These are phyloP conservation scores for Theristicus caerulescens DNA, from an alignment of 2,113 vertebrate genomes.

Conservation along the genomic window DNA sequence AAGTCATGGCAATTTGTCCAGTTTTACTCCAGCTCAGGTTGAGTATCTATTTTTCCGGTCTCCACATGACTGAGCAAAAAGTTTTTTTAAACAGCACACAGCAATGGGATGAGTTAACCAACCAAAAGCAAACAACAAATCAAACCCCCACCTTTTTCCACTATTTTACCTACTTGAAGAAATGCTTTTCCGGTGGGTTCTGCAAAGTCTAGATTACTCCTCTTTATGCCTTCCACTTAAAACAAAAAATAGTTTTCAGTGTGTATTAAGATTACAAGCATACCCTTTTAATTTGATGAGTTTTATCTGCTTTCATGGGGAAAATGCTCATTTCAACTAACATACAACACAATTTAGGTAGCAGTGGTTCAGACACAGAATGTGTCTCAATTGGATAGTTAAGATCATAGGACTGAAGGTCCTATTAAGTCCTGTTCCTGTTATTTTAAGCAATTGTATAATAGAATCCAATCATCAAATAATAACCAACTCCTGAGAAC, in stretches of 20 bases:
- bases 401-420: neutral
- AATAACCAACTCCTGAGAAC: constrained; percentile 5
- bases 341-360: neutral
- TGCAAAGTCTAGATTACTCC: neutral
- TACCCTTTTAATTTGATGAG: neutral
- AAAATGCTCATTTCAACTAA: neutral
- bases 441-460: constrained; percentile 17
- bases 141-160: neutral
- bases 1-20: neutral
- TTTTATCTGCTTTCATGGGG: neutral
- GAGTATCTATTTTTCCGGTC: constrained; percentile 2
- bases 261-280: neutral
- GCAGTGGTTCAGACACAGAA: neutral
- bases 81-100: neutral
- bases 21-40: neutral
- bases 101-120: constrained; percentile 11
- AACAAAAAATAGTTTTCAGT: neutral
- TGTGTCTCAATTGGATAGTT: neutral
- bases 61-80: constrained; percentile 10
- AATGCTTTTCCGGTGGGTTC: neutral
- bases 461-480: neutral
- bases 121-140: neutral
- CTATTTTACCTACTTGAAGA: neutral
- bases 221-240: neutral
- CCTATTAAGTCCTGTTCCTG: neutral